Conservation (phyloP, 2,113 vertebrate species). For the Albula goreensis region DNA sequence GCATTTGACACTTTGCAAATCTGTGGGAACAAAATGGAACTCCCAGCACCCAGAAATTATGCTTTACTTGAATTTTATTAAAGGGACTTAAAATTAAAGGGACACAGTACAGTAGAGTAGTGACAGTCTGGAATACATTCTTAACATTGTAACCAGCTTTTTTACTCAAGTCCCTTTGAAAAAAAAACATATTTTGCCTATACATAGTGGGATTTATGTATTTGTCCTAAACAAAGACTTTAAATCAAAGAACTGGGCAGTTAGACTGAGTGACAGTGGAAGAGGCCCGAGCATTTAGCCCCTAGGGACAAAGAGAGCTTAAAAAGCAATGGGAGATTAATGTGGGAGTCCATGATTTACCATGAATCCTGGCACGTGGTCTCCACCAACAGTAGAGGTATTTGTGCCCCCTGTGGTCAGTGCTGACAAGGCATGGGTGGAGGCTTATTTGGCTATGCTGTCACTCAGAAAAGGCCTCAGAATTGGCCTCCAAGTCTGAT, state of each 20-base stretch:
- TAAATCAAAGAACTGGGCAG: neutral
- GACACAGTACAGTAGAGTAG: too few species aligned
- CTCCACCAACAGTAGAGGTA: neutral
- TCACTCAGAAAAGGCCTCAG: neutral
- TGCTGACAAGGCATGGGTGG: neutral
- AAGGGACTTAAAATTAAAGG: too few species aligned
- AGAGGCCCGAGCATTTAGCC: neutral
- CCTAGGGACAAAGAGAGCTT: neutral
- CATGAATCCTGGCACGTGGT: neutral
- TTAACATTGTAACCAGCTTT: too few species aligned
- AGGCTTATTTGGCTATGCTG: neutral
- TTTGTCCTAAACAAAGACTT: slow-evolving; percentile 7
- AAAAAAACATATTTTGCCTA: too few species aligned
- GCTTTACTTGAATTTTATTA: too few species aligned
- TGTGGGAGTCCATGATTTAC: neutral
- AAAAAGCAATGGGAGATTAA: neutral
- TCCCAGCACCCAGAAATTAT: too few species aligned
- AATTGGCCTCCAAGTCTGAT: neutral
- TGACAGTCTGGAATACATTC: too few species aligned
- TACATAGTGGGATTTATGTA: too few species aligned
- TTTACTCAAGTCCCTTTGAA: too few species aligned
- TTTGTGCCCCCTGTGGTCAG: neutral
- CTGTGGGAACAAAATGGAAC: too few species aligned
- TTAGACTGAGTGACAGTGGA: slow-evolving; percentile 29
- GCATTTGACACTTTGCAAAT: too few species aligned